Evolutionary conservation across 2,888 invertebrate genomes (phyloP).

Genomic region (Steinernema carpocapsae): DNA sequence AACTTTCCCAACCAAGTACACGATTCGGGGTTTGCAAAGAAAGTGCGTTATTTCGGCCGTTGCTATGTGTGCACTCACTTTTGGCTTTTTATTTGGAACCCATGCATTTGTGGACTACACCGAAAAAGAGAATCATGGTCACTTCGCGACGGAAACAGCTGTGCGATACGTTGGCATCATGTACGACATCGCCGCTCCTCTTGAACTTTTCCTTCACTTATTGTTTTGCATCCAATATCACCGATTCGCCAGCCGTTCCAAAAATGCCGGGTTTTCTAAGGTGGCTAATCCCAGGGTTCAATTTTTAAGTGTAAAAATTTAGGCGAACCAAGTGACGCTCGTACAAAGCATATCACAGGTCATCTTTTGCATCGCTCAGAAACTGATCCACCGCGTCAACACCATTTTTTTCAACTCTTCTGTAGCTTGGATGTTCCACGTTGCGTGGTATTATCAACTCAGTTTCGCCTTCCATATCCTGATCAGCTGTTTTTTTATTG

Average conservation of each 20-base stretch:
- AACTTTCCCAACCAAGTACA: neutral
- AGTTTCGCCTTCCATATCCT: neutral
- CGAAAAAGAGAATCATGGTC: neutral
- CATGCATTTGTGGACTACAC: neutral
- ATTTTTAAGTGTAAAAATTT: neutral
- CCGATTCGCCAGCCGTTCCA: neutral
- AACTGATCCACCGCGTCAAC: neutral
- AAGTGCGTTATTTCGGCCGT: too few relatives aligned
- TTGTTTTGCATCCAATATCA: neutral
- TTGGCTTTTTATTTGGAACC: neutral
- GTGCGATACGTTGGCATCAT: neutral
- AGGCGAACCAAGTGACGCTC: conserved; percentile 3
- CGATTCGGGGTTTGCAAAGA: neutral
- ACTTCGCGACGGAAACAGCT: neutral
- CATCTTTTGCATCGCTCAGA: neutral
- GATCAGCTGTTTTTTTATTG: neutral
- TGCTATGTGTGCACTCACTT: too few relatives aligned
- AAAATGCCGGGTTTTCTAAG: neutral
- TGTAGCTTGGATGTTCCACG: conserved; percentile 1
- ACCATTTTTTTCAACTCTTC: neutral
- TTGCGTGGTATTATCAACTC: neutral
- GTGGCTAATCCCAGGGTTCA: neutral
- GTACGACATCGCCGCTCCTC: neutral
- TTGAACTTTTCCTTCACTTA: neutral
- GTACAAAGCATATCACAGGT: neutral